Base-by-base conservation (phyloP, 2,113 vertebrate genomes). In the Coregonus clupeaformis region DNA sequence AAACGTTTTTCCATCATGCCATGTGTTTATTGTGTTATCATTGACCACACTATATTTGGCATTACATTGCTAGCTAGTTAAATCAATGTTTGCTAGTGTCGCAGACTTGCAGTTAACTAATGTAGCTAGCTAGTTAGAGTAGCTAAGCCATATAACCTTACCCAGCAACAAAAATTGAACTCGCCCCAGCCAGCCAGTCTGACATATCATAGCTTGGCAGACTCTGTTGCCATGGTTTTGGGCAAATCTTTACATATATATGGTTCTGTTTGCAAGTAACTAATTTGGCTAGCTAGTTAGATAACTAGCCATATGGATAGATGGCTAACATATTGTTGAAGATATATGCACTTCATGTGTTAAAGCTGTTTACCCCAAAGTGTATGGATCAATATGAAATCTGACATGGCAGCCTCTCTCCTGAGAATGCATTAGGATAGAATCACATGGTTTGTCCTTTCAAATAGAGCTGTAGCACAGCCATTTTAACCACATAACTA, bases 341-440 rank as follows among this genome's bases (percentile, higher is more conserved):
- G 9, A 42, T 11, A 11, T 42, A 42, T 62, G 14, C 42, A 29
- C 65, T 6, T n/a, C 25, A 27, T 29, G 63, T 5, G 11, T 13
- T 16, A 30, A 65, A 65, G 27, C 62, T 64, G 25, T 64, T 24
- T 67, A 20, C 22, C 1, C 20, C 67, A 18, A 25, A 2, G 2
- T 22, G 7, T 20, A 68, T 68, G 71, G 76, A 88, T 89, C 89
- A 74, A 85, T 88, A 79, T 75, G 80, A 77, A 85, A 88, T 65
- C 25, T 80, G 83, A 90, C 78, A 59, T 74, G 11, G 6, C 11
- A 65, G 67, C 68, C 49, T 18, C 70, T 76, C 64, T 57, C 77
- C 69, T 78, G 42, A 67, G 36, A 47, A 69, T 83, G 76, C 80
- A 83, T 82, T 85, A 86, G 73, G 18, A 18, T 16, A 71, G 25